Evolutionary conservation across 2,888 invertebrate genomes (phyloP).

Genomic region (Melinaea menophilus): DNA sequence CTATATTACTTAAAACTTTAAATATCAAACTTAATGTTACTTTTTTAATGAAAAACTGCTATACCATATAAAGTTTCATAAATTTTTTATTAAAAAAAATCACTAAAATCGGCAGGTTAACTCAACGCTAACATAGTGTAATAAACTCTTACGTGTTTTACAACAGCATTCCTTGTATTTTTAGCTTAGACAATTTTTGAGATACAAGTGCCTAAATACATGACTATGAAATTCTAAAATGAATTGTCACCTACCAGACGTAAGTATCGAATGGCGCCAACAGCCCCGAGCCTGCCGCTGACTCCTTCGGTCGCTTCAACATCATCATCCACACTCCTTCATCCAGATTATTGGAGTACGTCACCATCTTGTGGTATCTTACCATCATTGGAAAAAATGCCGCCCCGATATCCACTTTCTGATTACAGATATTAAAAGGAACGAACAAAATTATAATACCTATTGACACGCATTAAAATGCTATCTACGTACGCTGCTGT

Average conservation of each 20-base stretch:
- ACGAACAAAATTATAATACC: not conserved
- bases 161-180: no score
- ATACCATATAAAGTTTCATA: no score
- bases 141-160: no score
- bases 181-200: no score
- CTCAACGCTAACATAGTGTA: no score
- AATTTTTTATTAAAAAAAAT: no score
- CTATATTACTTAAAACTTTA: no score
- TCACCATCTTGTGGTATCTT: conserved; percentile 73
- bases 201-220: no score
- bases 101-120: no score
- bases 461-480: not conserved
- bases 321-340: conserved; percentile 88
- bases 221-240: no score
- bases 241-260: conserved; percentile 75
- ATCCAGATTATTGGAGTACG: conserved; percentile 81
- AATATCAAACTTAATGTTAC: no score
- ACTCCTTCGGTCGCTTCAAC: conserved; percentile 87
- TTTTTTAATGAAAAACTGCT: no score
- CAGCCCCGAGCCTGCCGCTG: conserved; percentile 89
- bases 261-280: conserved; percentile 87
- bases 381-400: conserved; percentile 85
- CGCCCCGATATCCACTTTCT: conserved; percentile 88
- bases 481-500: conserved; percentile 70
- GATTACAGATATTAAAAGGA: conserved; percentile 24